Evolutionary conservation across 1,140 invertebrate genomes (phyloP).

Genomic region (Stenopsyche tienmushanensis): DNA sequence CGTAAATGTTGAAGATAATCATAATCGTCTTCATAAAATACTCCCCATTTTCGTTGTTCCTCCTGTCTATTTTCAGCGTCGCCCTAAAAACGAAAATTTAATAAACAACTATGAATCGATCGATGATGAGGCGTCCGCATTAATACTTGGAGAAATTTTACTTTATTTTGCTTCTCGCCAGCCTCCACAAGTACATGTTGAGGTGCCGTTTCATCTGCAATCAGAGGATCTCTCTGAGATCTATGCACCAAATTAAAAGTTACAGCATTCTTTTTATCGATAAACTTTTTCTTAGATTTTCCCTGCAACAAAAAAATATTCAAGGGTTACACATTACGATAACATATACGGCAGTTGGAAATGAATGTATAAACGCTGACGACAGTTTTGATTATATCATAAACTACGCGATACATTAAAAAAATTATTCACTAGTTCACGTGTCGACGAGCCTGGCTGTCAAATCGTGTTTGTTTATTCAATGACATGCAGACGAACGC

Average conservation of each 20-base stretch:
- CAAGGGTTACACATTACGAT: no score
- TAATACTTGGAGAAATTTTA: slow-evolving; percentile 26
- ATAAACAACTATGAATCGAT: not conserved
- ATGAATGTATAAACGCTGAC: no score
- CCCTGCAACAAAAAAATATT: slow-evolving; percentile 61
- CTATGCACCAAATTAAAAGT: slow-evolving; percentile 91
- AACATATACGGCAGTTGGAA: no score
- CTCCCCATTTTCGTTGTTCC: slow-evolving; percentile 87
- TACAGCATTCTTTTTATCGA: slow-evolving; percentile 88
- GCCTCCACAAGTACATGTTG: slow-evolving; percentile 78
- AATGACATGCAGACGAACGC: no score
- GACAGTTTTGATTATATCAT: no score
- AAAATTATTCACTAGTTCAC: no score
- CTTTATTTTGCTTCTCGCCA: slow-evolving; percentile 43
- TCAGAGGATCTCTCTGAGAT: slow-evolving; percentile 89
- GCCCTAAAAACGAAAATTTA: slow-evolving; percentile 20
- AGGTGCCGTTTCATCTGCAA: slow-evolving; percentile 84
- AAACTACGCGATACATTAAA: not conserved
- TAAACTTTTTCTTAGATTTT: slow-evolving; percentile 79
- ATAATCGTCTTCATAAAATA: slow-evolving; percentile 95
- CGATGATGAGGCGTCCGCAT: slow-evolving; percentile 7
- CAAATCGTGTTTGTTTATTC: no score
- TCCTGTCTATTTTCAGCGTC: slow-evolving; percentile 61
- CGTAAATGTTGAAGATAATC: slow-evolving; percentile 93
- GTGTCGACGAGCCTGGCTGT: no score